Conservation (phyloP, 2,113 vertebrate genomes). For the Tursiops truncatus region DNA sequence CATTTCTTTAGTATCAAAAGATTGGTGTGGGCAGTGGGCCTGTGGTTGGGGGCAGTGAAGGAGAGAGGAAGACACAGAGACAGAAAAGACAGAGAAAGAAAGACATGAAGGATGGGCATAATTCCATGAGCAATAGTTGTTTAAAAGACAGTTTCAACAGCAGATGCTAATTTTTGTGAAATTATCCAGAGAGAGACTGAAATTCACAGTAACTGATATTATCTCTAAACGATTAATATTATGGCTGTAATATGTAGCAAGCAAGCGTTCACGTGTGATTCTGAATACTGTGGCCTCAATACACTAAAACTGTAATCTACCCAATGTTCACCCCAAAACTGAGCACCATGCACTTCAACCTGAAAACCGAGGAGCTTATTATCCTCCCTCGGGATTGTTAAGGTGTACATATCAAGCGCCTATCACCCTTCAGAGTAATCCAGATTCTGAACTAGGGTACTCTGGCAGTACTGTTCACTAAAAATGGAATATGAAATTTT, state of each 20-base stretch:
- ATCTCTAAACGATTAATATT: background rate
- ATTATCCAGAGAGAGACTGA: background rate
- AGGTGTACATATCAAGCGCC: background rate
- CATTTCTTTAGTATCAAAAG: background rate
- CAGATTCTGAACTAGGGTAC: background rate
- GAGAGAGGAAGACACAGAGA: background rate
- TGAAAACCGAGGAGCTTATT: background rate
- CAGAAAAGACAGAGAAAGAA: no score
- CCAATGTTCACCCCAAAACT: background rate
- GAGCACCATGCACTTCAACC: background rate
- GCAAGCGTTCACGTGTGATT: background rate
- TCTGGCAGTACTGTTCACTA: background rate
- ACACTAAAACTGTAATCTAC: background rate
- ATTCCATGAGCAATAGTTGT: background rate
- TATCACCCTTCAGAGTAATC: background rate
- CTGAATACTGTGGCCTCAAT: background rate
- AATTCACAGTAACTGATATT: background rate
- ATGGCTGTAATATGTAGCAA: background rate
- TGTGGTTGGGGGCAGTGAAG: no score
- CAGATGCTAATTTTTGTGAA: conserved; percentile 12
- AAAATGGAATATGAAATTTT: background rate
- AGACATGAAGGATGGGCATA: background rate
- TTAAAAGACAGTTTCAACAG: background rate
- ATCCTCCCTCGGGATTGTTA: background rate
- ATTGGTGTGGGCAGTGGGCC: background rate